phyloP scores from a whole-genome alignment of 2,113 vertebrate species.

The Sander vitreus region DNA sequence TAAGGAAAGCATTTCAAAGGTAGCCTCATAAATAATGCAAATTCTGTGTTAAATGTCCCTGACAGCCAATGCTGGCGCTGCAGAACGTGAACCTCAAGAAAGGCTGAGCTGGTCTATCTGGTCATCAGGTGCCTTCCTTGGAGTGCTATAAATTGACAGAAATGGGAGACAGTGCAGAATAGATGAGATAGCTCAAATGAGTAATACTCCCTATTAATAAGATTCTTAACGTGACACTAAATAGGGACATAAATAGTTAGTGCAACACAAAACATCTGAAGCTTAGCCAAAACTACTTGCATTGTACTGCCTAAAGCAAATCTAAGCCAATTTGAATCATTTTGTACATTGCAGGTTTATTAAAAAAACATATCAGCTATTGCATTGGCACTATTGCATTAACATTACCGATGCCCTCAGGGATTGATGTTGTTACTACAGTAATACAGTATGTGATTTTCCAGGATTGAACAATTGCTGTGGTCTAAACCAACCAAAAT shows the following conservation, averaged over 20 bases:
- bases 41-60: slow-evolving; percentile 80
- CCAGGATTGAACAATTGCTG: too few species aligned
- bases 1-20: slow-evolving; percentile 79
- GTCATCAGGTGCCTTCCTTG: slow-evolving; percentile 80
- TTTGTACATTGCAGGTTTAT: background rate
- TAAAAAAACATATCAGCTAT: slow-evolving; percentile 5
- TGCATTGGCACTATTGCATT: background rate
- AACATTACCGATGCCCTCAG: background rate
- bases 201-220: slow-evolving; percentile 73
- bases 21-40: slow-evolving; percentile 87
- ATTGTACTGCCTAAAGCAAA: background rate
- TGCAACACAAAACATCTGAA: slow-evolving; percentile 30
- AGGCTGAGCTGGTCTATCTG: slow-evolving; percentile 80
- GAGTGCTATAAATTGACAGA: slow-evolving; percentile 82
- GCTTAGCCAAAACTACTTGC: slow-evolving; percentile 1
- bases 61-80: slow-evolving; percentile 81
- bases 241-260: slow-evolving; percentile 53
- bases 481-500: too few species aligned
- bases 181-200: slow-evolving; percentile 73
- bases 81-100: slow-evolving; percentile 75
- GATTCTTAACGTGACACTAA: slow-evolving; percentile 48
- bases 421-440: slow-evolving; percentile 1
- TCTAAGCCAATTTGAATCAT: background rate
- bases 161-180: slow-evolving; percentile 71
- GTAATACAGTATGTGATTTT: too few species aligned